Percentiles rank a stretch among this genome's conserved stretches.
These are phyloP conservation scores for Scotopteryx bipunctaria DNA, from an alignment of 2,888 invertebrate genomes.

Conservation along the genomic window DNA sequence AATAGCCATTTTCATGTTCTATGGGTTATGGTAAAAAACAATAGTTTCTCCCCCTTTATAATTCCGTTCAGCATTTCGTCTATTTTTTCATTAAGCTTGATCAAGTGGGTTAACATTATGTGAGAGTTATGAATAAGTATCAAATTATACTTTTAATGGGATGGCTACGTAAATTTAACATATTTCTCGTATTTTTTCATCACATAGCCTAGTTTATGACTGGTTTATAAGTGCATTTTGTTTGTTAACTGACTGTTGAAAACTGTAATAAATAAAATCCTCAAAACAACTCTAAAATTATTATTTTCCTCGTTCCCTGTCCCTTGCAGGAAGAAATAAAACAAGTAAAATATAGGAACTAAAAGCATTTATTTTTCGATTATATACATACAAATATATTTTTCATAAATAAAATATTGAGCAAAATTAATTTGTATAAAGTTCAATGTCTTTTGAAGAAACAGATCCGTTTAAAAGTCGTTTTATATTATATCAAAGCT, in stretches of 20 bases:
- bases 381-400: constrained; percentile 50
- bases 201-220: constrained; percentile 47
- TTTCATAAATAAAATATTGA: constrained; percentile 25
- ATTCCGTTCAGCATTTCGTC: too few relatives aligned
- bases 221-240: constrained; percentile 36
- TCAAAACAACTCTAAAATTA: not conserved
- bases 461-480: not conserved
- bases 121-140: too few relatives aligned
- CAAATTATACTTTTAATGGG: too few relatives aligned
- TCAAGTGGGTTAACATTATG: too few relatives aligned
- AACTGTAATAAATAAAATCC: constrained; percentile 37
- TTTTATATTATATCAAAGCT: constrained; percentile 2
- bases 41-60: too few relatives aligned
- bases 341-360: constrained; percentile 20
- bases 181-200: constrained; percentile 1
- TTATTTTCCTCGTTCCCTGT: not conserved
- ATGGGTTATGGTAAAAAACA: too few relatives aligned
- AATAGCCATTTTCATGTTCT: too few relatives aligned
- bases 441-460: not conserved
- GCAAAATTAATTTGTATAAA: constrained; percentile 22
- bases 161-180: too few relatives aligned
- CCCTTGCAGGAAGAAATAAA: not conserved
- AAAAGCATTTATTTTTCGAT: constrained; percentile 63
- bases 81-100: too few relatives aligned
- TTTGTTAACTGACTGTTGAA: constrained; percentile 31